Evolutionary conservation across 2,888 invertebrate species (phyloP), one percentile per base, ranked within the genome.

Genomic region (Lasioglossum pauxillum): DNA sequence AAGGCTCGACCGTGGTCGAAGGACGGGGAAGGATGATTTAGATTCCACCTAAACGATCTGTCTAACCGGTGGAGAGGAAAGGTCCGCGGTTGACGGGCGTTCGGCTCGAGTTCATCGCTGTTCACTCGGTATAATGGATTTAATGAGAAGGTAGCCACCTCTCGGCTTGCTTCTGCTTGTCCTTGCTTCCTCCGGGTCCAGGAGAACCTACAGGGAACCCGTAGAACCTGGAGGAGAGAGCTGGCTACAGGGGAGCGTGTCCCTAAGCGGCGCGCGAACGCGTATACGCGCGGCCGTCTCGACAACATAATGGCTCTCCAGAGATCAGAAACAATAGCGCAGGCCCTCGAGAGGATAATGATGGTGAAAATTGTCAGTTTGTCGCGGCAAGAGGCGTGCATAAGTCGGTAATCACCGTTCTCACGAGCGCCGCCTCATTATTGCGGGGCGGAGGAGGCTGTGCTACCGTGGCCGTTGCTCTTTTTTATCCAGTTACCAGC

Each of bases 41-140:
- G 91, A 94, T 94, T 93, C 93, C 93, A 90, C 82, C 89, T 92
- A 91, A 92, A 92, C 91, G 92, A 92, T 92, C 92, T 88, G 89
- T 92, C 91, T 89, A 90, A 87, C 86, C 84, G 81, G 49, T 53
- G 74, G 49, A 49, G 49, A 74, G 74, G 74, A 82, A 75, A 80
- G 74, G 78, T 38, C 27, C 80, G 46, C 67, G 81, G 67, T 83
- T 90, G 90, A 87, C 88, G 83, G 80, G 77, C 57, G 79, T 86
- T 88, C 81, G 84, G 79, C 80, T 84, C 86, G 87, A 89, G 89
- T 91, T 90, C 90, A 89, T 89, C 91, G 90, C 83, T 90, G 91
- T 88, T 92, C 92, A 90, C 88, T 90, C 86, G 89, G 86, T 89
- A 91, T 93, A 93, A 94, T 93, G 91, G 92, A 93, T 93, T 93